Conservation (phyloP, 2,888 invertebrate species). For the Cantharis lateralis region DNA sequence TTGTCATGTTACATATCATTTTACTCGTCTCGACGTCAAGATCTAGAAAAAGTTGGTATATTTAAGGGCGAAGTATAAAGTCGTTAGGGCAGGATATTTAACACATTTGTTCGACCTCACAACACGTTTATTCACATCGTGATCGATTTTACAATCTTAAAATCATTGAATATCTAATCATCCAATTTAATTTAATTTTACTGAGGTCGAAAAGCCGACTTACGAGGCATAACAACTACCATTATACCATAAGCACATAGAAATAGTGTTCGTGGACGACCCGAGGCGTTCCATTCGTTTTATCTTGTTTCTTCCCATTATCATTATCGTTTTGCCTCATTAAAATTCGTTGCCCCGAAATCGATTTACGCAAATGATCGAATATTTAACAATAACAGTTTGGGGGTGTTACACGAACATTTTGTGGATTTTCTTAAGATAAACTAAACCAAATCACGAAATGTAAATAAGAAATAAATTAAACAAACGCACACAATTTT, state of each 20-base stretch:
- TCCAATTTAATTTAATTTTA: constrained; percentile 35
- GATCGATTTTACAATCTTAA: constrained; percentile 30
- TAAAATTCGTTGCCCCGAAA: neutral
- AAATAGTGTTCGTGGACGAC: constrained; percentile 15
- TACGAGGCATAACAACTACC: constrained; percentile 15
- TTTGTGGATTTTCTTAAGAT: neutral
- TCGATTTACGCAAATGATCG: neutral
- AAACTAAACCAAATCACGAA: neutral
- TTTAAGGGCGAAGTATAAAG: neutral
- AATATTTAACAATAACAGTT: neutral
- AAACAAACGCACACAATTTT: neutral
- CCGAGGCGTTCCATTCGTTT: constrained; percentile 3
- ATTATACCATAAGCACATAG: constrained; percentile 15
- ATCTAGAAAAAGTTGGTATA: neutral
- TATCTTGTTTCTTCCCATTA: neutral
- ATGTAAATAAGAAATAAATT: neutral
- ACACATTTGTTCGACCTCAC: constrained; percentile 29
- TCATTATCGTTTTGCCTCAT: neutral
- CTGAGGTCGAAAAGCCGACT: constrained; percentile 26
- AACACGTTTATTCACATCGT: constrained; percentile 34
- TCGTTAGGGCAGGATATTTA: neutral
- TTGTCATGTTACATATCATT: neutral
- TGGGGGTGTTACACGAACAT: neutral
- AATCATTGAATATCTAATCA: constrained; percentile 32
- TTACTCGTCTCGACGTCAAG: neutral